Percentiles rank a stretch among this genome's conserved stretches.
These are phyloP conservation scores for Drosophila mimetica DNA, from an alignment of 2,888 invertebrate genomes.

Conservation along the genomic window DNA sequence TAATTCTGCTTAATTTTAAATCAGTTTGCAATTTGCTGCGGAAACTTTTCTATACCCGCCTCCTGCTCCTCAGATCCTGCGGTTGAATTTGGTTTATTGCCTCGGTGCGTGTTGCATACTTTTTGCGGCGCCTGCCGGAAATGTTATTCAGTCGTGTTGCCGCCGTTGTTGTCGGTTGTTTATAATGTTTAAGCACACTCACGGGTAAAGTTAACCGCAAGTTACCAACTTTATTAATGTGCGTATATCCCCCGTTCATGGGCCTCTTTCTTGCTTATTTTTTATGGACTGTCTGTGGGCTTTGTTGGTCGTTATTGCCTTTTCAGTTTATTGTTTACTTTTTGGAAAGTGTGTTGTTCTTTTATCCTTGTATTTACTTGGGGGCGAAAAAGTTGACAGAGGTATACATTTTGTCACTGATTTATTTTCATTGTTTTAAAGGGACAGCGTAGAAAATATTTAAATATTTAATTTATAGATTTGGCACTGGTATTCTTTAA, in stretches of 20 bases:
- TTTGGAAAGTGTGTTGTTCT: slow-evolving; percentile 13
- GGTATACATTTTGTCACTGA: slow-evolving; percentile 32
- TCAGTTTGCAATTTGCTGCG: slow-evolving; percentile 71
- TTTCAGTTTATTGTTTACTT: slow-evolving; percentile 35
- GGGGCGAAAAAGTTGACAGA: slow-evolving; percentile 7
- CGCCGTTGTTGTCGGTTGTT: slow-evolving; percentile 47
- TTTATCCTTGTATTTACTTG: slow-evolving; percentile 30
- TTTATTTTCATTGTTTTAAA: slow-evolving; percentile 31
- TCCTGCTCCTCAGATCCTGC: slow-evolving; percentile 31
- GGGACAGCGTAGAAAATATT: not conserved
- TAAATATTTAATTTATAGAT: not conserved
- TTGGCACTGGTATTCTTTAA: not conserved
- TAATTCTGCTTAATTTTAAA: slow-evolving; percentile 78
- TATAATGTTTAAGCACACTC: slow-evolving; percentile 77
- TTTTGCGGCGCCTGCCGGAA: slow-evolving; percentile 54
- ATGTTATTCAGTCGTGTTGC: slow-evolving; percentile 61
- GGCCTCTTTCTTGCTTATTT: slow-evolving; percentile 40
- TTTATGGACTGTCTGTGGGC: slow-evolving; percentile 47
- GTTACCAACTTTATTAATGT: slow-evolving; percentile 77
- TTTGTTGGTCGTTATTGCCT: slow-evolving; percentile 42
- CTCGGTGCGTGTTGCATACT: slow-evolving; percentile 68
- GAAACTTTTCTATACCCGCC: slow-evolving; percentile 37
- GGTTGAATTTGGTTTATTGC: slow-evolving; percentile 73
- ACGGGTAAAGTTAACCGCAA: slow-evolving; percentile 76
- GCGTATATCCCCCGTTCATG: slow-evolving; percentile 34